Evolutionary conservation across 2,888 invertebrate species (phyloP).

Genomic region (Minunthozetes semirufus): DNA sequence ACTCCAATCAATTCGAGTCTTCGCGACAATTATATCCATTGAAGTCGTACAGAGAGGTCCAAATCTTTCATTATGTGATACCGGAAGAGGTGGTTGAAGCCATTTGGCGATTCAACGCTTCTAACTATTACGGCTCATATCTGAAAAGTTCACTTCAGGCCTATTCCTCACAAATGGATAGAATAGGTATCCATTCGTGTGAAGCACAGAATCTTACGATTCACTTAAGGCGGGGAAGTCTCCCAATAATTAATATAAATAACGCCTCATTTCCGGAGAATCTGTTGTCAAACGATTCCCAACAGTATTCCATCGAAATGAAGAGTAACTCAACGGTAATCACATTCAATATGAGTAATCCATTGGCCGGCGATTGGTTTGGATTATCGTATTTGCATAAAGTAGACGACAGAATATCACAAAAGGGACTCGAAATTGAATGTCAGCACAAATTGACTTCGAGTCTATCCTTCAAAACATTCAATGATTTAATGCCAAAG

Average conservation of each 20-base stretch:
- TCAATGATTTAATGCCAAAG: neutral
- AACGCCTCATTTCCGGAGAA: slow-evolving; percentile 67
- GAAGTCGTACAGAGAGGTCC: slow-evolving; percentile 56
- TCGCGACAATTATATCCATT: slow-evolving; percentile 47
- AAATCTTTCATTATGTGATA: slow-evolving; percentile 56
- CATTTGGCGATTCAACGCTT: slow-evolving; percentile 45
- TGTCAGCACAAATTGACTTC: slow-evolving; percentile 31
- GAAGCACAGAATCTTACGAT: slow-evolving; percentile 46
- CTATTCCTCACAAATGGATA: neutral
- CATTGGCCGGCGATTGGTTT: slow-evolving; percentile 49
- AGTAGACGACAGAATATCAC: slow-evolving; percentile 42
- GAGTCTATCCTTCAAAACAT: slow-evolving; percentile 8
- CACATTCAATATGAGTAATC: slow-evolving; percentile 44
- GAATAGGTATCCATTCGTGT: neutral
- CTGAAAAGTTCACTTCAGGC: neutral
- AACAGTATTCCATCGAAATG: slow-evolving; percentile 44
- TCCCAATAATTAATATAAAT: slow-evolving; percentile 74
- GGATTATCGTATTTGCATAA: slow-evolving; percentile 54
- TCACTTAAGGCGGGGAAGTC: slow-evolving; percentile 69
- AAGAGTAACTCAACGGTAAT: slow-evolving; percentile 45
- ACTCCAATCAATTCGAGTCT: slow-evolving; percentile 41
- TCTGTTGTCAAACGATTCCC: slow-evolving; percentile 46
- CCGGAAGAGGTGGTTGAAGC: slow-evolving; percentile 54
- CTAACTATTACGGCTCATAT: slow-evolving; percentile 45
- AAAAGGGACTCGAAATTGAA: slow-evolving; percentile 33